Evolutionary conservation across 2,797 vertebrate species (phyloP), one percentile per base, ranked within the genome.

Genomic region (Catharus ustulatus): DNA sequence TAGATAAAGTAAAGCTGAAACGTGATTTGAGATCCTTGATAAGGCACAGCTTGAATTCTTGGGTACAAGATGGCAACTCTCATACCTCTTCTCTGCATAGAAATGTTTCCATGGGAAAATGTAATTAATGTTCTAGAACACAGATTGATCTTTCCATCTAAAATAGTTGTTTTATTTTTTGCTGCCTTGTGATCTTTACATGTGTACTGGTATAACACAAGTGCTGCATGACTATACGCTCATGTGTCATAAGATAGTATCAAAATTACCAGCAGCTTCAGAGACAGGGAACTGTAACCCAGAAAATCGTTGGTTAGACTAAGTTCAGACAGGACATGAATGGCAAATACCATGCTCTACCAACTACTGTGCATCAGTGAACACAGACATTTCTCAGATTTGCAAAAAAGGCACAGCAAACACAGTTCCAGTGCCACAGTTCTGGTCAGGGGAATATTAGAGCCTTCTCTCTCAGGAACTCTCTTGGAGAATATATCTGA

Each of bases 401-500:
- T 90, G 18, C 30, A 83, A 23, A 74, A 79, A 87, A 92, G 43
- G 57, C 74, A 77, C 63, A 89, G 80, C 71, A 52, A 91, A 51
- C 26, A 40, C 40, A 40, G 40, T 40, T 40, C 40, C 40, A 51
- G 46, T 85, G 49, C 68, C 58, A 46, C 49, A 51, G n/a, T 72
- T 92, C 51, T 93, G 64, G 11, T 34, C 76, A 38, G 29, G 24
- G 34, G 29, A 67, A n/a, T 4, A 9, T 51, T 82, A 29, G 2
- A 91, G 80, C 84, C 59, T 92, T 80, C 22, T 11, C 30, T 55
- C 43, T 75, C 40, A 24, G 73, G 61, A 42, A 29, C 38, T 43
- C 86, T 19, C 75, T 5, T 93, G 67, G 69, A 78, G 81, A 90
- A 82, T 84, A 90, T 94, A 81, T 92, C 71, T 48, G 67, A 88